Evolutionary conservation across 2,888 invertebrate species (phyloP), one percentile per base, ranked within the genome.

Genomic region (Mesorhabditis sp.): DNA sequence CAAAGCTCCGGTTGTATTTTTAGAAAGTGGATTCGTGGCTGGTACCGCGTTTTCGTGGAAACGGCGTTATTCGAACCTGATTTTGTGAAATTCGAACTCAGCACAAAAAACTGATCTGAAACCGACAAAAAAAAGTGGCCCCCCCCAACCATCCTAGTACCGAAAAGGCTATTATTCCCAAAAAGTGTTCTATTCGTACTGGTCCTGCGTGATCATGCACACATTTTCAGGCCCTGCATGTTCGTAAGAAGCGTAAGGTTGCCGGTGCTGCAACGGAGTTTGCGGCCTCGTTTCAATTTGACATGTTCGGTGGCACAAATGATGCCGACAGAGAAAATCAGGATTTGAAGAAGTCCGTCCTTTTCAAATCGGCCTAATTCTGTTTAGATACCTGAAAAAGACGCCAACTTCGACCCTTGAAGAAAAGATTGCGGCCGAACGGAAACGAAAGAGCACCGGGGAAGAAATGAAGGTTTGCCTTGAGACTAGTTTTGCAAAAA

Each of bases 371-470:
- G 15, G 15, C 7, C 15, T 7, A 63, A n/a, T 13, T 7, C 7
- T 68, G 44, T 72, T 71, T 62, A 75, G 74, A 58, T 82, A 80
- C 65, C 75, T 83, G 43, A 81, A 82, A 70, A 82, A 82, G 62
- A 77, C 76, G 28, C 75, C 71, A 13, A 70, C 76, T 7, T 78
- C 81, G 5, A 74, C 79, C 28, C 72, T 83, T n/a, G 83, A 83
- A 65, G 81, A 82, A 66, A 83, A 81, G 70, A 83, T 83, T 69
- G 81, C 79, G 13, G 76, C 80, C 45, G 80, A 72, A 67, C 64
- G 75, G 45, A 71, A 70, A 65, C 45, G 70, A 72, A 79, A 77
- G 63, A 78, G 77, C 66, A 76, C 76, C 0, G 76, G 72, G 45
- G 69, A 74, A 65, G 72, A 67, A n/a, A 72, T 77, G 10, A 74